Conservation (phyloP, 1,140 invertebrate species). For the Neotoxoptera formosana region DNA sequence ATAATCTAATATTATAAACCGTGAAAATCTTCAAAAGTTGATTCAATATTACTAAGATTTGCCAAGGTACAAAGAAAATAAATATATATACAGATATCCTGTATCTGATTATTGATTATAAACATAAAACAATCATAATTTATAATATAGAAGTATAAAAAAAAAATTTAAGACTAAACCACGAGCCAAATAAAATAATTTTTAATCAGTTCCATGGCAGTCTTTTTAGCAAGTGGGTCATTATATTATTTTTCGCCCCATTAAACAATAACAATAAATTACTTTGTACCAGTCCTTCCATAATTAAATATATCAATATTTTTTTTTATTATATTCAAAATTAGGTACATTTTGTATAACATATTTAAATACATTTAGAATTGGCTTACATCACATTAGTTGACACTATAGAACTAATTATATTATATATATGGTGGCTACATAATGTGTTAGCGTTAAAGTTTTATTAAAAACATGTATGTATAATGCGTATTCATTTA, state of each 20-base stretch:
- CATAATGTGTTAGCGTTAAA: neutral
- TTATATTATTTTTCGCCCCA: neutral
- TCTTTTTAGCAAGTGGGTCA: neutral
- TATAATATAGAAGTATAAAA: neutral
- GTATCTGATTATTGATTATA: neutral
- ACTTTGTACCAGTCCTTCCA: neutral
- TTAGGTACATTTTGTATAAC: neutral
- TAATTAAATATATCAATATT: neutral
- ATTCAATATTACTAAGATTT: slow-evolving; percentile 5
- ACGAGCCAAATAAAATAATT: neutral
- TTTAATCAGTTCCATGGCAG: neutral
- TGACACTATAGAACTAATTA: neutral
- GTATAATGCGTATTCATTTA: neutral
- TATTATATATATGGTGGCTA: neutral
- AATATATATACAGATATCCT: neutral
- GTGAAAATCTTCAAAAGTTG: neutral
- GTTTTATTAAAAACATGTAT: neutral
- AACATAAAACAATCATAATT: neutral
- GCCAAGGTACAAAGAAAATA: neutral
- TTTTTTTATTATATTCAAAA: neutral
- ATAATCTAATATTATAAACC: neutral
- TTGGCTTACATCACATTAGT: neutral
- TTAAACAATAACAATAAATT: neutral
- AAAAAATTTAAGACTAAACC: neutral
- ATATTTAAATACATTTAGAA: neutral